Conservation (phyloP, 2,113 vertebrate species). For the Nerophis ophidion region DNA sequence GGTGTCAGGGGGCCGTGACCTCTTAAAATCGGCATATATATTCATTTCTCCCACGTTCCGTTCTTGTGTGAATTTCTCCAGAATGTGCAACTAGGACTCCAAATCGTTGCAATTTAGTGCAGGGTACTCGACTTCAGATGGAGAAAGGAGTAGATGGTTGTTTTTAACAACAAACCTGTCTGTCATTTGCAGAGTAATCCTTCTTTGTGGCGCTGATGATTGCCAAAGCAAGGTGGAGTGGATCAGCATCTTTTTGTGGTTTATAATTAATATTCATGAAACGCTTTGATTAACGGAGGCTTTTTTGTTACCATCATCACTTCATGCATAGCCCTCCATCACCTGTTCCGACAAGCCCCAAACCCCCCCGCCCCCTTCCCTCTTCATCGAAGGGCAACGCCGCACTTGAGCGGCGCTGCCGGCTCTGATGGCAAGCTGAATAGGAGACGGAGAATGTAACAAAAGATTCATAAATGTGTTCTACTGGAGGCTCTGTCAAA, state of each 20-base stretch:
- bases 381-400: slow-evolving; percentile 35
- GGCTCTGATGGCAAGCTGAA: slow-evolving; percentile 48
- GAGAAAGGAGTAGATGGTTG: not conserved
- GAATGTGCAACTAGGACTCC: too few relatives aligned
- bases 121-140: too few relatives aligned
- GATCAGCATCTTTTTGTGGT: slow-evolving; percentile 25
- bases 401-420: slow-evolving; percentile 38
- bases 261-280: not conserved
- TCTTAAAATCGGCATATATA: too few relatives aligned
- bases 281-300: not conserved
- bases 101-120: too few relatives aligned
- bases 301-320: not conserved
- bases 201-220: slow-evolving; percentile 6
- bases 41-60: too few relatives aligned
- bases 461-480: slow-evolving; percentile 63
- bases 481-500: slow-evolving; percentile 67
- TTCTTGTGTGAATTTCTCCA: too few relatives aligned
- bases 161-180: not conserved
- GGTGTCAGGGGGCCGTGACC: too few relatives aligned
- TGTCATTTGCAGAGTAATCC: not conserved
- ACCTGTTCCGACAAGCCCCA: slow-evolving; percentile 9
- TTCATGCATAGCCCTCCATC: slow-evolving; percentile 5
- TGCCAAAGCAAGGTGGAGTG: slow-evolving; percentile 35
- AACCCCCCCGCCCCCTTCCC: not conserved
- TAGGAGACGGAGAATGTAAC: slow-evolving; percentile 54